Evolutionary conservation across 2,888 invertebrate species (phyloP).

Genomic region (Hymenopus coronatus): DNA sequence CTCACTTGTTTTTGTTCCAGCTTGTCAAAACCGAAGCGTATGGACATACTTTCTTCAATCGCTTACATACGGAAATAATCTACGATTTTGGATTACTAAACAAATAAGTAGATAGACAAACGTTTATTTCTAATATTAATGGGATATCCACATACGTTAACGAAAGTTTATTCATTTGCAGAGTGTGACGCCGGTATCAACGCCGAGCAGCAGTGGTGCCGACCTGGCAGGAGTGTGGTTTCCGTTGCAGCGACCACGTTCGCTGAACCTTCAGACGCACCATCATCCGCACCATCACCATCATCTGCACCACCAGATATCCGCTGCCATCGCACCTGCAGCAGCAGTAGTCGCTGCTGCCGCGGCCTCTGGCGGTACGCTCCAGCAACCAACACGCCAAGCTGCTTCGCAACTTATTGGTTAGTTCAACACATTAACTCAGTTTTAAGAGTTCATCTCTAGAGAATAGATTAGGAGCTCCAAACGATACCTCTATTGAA

Average conservation of each 20-base stretch:
- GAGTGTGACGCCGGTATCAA: slow-evolving; percentile 24
- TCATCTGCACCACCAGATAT: neutral
- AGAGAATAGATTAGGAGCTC: too few species aligned
- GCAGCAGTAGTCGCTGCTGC: neutral
- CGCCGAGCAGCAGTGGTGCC: slow-evolving; percentile 24
- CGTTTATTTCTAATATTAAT: too few species aligned
- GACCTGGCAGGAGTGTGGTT: slow-evolving; percentile 51
- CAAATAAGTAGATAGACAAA: too few species aligned
- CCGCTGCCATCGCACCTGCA: neutral
- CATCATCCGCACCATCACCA: neutral
- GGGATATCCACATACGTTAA: too few species aligned
- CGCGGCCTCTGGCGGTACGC: neutral
- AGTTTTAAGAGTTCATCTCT: too few species aligned
- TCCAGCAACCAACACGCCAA: neutral
- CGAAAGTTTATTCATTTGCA: neutral
- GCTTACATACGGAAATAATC: too few species aligned
- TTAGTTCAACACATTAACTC: neutral
- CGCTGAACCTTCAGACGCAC: slow-evolving; percentile 57
- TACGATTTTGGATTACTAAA: too few species aligned
- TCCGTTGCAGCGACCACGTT: slow-evolving; percentile 64
- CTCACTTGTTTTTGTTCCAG: too few species aligned
- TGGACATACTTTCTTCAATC: too few species aligned
- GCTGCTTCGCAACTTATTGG: neutral
- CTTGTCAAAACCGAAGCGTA: too few species aligned
- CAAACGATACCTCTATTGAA: too few species aligned